These are phyloP conservation scores for Amblyjoppa fuscipennis DNA, from an alignment of 2,888 invertebrate species.

Conservation along the genomic window DNA sequence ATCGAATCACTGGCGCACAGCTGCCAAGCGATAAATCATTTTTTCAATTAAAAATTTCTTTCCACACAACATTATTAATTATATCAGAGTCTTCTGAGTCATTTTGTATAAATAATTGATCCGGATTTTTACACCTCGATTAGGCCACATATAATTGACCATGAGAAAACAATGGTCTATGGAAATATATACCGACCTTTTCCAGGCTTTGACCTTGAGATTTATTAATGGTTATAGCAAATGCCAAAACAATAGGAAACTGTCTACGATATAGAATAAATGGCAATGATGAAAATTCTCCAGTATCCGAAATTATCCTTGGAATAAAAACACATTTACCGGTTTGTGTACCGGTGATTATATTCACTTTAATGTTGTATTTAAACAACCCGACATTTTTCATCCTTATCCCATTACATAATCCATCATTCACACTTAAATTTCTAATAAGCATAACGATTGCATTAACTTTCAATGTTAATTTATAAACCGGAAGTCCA, in stretches of 20 bases:
- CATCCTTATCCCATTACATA: constrained; percentile 59
- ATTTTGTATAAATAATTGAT: neutral
- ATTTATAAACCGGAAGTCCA: constrained; percentile 57
- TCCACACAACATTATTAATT: neutral
- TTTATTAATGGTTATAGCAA: neutral
- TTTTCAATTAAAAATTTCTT: too few species aligned
- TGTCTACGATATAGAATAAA: constrained; percentile 40
- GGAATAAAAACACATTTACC: neutral
- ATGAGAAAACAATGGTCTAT: neutral
- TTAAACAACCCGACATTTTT: too few species aligned
- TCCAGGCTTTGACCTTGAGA: neutral
- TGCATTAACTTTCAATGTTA: constrained; percentile 54
- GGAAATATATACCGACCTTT: neutral
- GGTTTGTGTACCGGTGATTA: neutral
- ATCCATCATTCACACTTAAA: constrained; percentile 57
- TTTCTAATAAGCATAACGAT: constrained; percentile 63
- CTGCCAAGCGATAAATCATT: too few species aligned
- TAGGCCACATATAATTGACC: constrained; percentile 1
- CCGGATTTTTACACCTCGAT: neutral
- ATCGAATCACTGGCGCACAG: too few species aligned
- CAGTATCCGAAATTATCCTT: constrained; percentile 24
- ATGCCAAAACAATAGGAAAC: constrained; percentile 3
- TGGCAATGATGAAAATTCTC: constrained; percentile 16
- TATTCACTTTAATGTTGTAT: constrained; percentile 28
- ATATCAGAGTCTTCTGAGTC: neutral